These are phyloP conservation scores for Tauraco hartlaubi DNA, from an alignment of 2,797 vertebrate genomes.

Conservation along the genomic window DNA sequence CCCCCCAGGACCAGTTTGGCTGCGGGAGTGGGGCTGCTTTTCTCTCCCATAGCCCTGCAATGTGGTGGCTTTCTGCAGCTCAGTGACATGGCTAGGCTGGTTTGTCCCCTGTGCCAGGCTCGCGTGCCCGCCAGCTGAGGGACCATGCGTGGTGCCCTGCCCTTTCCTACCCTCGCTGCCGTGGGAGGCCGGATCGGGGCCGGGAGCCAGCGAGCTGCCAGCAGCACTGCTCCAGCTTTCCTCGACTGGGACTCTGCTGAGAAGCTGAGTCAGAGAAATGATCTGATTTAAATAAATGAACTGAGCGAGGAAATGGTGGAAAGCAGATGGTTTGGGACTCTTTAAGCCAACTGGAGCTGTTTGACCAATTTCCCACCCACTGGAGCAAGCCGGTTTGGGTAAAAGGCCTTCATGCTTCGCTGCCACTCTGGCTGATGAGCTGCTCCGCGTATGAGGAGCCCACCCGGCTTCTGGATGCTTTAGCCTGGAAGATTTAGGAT, in stretches of 20 bases:
- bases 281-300: accelerated
- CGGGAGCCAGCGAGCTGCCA: background rate
- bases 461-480: accelerated
- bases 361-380: background rate
- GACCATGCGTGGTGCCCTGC: background rate
- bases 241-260: background rate
- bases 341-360: background rate
- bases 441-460: accelerated
- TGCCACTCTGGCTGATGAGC: background rate
- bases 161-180: background rate
- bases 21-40: background rate
- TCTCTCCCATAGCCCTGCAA: background rate
- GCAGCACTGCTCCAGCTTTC: accelerated
- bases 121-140: accelerated
- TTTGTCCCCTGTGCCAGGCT: background rate
- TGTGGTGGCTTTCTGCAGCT: background rate
- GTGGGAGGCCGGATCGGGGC: accelerated
- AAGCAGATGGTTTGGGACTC: background rate
- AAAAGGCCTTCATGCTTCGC: background rate
- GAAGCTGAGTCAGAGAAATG: background rate
- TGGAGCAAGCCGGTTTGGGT: background rate
- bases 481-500: background rate
- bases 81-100: accelerated
- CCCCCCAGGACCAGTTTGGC: no score
- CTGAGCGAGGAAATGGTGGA: accelerated